phyloP scores from a whole-genome alignment of 1,140 invertebrate genomes.

The Drosophila pachea region DNA sequence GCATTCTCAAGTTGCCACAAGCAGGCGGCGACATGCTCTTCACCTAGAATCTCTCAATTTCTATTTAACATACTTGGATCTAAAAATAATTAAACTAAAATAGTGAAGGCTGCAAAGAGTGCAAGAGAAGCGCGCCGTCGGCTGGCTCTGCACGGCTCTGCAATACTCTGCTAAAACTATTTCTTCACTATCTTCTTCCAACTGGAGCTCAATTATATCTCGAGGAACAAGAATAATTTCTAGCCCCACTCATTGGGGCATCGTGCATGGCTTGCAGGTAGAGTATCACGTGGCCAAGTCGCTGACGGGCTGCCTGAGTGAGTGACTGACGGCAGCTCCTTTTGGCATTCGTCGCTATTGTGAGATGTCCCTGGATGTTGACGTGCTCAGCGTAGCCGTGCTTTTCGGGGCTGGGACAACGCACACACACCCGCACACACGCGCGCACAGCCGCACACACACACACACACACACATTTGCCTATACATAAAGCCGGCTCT shows the following conservation, averaged over 20 bases:
- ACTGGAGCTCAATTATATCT: no score
- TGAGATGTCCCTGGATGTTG: conserved; percentile 44
- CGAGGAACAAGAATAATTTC: no score
- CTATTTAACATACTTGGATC: background rate
- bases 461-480: conserved; percentile 30
- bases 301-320: conserved; percentile 29
- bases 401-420: conserved; percentile 22
- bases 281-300: conserved; percentile 6
- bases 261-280: conserved; percentile 8
- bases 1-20: background rate
- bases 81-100: background rate
- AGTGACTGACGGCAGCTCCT: conserved; percentile 38
- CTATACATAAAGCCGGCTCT: conserved; percentile 36
- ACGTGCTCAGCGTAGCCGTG: conserved; percentile 38
- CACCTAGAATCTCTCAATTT: background rate
- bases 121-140: background rate
- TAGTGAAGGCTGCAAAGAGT: background rate
- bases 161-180: no score
- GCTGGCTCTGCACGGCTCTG: no score
- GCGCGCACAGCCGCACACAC: conserved; percentile 21
- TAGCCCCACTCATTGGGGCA: no score
- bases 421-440: conserved; percentile 24
- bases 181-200: no score
- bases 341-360: conserved; percentile 33
- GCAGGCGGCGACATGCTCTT: background rate